Evolutionary conservation across 2,113 vertebrate species (phyloP).

Genomic region (Cynoglossus semilaevis): DNA sequence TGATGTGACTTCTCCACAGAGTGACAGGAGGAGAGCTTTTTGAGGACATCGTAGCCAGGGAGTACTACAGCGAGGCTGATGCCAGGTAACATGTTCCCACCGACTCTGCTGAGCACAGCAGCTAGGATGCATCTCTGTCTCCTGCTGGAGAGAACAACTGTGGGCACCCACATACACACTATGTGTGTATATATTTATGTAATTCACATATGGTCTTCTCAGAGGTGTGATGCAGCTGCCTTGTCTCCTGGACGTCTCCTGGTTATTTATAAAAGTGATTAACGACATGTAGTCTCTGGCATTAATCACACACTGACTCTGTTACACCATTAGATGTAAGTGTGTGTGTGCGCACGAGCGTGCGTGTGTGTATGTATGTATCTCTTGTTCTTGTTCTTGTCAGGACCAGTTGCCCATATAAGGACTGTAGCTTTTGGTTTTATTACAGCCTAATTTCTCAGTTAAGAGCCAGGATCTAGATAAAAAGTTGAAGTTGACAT

Average conservation of each 20-base stretch:
- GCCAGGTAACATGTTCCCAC: constrained; percentile 80
- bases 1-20: constrained; percentile 65
- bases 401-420: no score
- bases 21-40: constrained; percentile 94
- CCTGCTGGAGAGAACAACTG: constrained; percentile 8
- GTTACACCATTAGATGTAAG: not conserved
- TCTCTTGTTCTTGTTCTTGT: no score
- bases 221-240: constrained; percentile 54
- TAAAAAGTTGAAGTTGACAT: no score
- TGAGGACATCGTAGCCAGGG: constrained; percentile 93
- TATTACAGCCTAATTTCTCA: no score
- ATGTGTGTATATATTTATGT: constrained; percentile 40
- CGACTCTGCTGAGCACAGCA: constrained; percentile 27
- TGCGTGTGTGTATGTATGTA: constrained; percentile 5
- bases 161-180: not conserved
- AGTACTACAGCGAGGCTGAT: constrained; percentile 94
- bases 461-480: no score
- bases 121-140: constrained; percentile 36
- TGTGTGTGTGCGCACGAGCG: no score
- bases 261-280: constrained; percentile 76
- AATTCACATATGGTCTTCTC: constrained; percentile 53
- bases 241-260: constrained; percentile 43
- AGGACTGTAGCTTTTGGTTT: no score
- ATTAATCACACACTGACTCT: constrained; percentile 62
- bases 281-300: constrained; percentile 50